Percentiles rank a stretch among this genome's conserved stretches.
These are phyloP conservation scores for Fratercula arctica DNA, from an alignment of 2,797 vertebrate genomes.

Conservation along the genomic window DNA sequence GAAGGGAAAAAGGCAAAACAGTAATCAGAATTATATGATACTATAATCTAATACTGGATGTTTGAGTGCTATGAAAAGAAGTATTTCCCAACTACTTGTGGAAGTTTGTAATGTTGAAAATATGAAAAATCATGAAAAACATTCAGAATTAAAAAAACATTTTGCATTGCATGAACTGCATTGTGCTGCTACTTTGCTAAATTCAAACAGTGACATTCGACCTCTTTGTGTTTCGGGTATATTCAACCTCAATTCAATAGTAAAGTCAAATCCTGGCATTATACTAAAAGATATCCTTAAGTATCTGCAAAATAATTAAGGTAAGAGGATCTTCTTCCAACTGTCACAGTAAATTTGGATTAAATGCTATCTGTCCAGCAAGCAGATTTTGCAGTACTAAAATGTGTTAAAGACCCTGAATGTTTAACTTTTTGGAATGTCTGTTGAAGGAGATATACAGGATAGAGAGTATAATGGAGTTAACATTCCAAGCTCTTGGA, in stretches of 20 bases:
- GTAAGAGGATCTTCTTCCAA: not conserved
- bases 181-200: not conserved
- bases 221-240: not conserved
- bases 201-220: not conserved
- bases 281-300: not conserved
- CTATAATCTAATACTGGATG: constrained; percentile 15
- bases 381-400: not conserved
- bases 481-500: not conserved
- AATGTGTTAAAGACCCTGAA: not conserved
- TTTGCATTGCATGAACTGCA: not conserved
- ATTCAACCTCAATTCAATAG: not conserved
- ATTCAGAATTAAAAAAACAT: not conserved
- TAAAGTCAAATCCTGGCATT: not conserved
- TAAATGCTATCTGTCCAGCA: not conserved
- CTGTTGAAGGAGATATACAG: not conserved
- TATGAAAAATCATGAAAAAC: constrained; percentile 8
- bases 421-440: not conserved
- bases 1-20: constrained; percentile 16
- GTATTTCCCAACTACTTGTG: not conserved
- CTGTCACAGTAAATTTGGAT: not conserved
- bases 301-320: not conserved
- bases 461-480: fast-evolving
- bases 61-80: not conserved
- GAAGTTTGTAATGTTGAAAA: constrained; percentile 1
- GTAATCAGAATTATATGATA: not conserved